A percentile compares a stretch with the other conserved stretches of the same genome.
phyloP scores from a whole-genome alignment of 30 jellyfish, hydroid and myxozoan species.

The Aurelia coerulea region DNA sequence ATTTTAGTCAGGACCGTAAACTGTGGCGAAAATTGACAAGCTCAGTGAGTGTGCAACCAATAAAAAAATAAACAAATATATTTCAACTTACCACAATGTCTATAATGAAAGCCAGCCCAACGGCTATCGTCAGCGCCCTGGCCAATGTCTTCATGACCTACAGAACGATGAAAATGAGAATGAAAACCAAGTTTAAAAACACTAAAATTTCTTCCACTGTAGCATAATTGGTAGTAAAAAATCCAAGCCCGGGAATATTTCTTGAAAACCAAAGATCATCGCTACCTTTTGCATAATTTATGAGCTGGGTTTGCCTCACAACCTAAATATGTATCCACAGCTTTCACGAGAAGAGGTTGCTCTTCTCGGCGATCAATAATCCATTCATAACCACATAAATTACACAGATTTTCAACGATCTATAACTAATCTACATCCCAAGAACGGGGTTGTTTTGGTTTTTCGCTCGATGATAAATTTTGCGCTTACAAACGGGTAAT shows the following conservation, averaged over 20 bases:
- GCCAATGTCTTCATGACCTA: slow-evolving; percentile 94
- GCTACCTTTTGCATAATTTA: slow-evolving; percentile 71
- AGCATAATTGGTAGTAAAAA: slow-evolving; percentile 15
- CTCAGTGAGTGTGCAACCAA: slow-evolving; percentile 22
- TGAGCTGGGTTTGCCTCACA: slow-evolving; percentile 80
- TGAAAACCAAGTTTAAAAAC: background rate
- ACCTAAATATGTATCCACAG: slow-evolving; percentile 64
- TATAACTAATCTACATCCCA: no score
- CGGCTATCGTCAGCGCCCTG: slow-evolving; percentile 82
- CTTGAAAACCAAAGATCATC: slow-evolving; percentile 71
- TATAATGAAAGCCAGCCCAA: slow-evolving; percentile 75
- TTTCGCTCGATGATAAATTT: background rate
- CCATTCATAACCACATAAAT: background rate
- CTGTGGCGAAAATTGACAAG: background rate
- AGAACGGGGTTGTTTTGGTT: background rate
- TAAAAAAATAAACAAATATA: slow-evolving; percentile 23
- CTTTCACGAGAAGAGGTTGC: background rate
- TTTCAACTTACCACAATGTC: slow-evolving; percentile 78
- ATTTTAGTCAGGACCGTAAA: background rate
- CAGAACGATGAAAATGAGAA: background rate
- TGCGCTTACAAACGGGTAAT: background rate
- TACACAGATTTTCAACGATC: background rate
- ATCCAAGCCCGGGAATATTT: slow-evolving; percentile 14
- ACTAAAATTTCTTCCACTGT: slow-evolving; percentile 3
- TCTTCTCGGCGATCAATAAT: background rate